phyloP scores from a whole-genome alignment of 2,113 vertebrate species.

The Myotis brandtii region DNA sequence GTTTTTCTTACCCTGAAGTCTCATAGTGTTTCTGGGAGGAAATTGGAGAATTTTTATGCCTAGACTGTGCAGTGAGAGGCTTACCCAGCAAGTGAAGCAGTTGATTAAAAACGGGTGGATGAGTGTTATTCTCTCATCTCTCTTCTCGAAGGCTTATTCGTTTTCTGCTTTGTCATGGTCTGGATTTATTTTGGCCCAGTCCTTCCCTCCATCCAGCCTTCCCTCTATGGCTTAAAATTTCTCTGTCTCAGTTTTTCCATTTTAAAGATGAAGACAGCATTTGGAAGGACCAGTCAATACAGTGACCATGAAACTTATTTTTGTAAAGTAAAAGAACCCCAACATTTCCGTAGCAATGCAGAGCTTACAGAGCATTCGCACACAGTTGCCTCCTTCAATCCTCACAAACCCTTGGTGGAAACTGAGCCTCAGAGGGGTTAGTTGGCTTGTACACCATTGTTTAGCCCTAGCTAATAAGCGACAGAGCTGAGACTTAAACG shows the following conservation, averaged over 20 bases:
- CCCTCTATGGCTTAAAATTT: conserved; percentile 12
- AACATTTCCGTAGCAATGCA: background rate
- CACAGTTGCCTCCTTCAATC: background rate
- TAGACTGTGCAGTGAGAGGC: background rate
- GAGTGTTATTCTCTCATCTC: background rate
- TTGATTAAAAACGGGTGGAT: conserved; percentile 14
- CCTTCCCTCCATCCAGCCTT: conserved; percentile 1
- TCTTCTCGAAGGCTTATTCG: background rate
- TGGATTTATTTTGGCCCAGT: conserved; percentile 55
- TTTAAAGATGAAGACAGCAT: conserved; percentile 29
- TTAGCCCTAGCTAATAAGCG: background rate
- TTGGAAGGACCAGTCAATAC: background rate
- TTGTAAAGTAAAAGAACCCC: background rate
- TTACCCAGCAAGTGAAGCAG: conserved; percentile 57
- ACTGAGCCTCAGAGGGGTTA: background rate
- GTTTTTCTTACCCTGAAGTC: conserved; percentile 32
- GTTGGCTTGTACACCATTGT: background rate
- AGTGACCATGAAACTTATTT: conserved; percentile 26
- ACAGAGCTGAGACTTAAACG: conserved; percentile 25
- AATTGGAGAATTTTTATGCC: background rate
- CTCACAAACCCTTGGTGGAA: background rate
- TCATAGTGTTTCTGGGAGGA: conserved; percentile 41
- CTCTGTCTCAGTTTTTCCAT: conserved; percentile 57
- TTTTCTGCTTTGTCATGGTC: conserved; percentile 55
- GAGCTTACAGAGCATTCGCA: background rate